Evolutionary conservation across 2,797 vertebrate species (phyloP).

Genomic region (Sebastes matsubarae): DNA sequence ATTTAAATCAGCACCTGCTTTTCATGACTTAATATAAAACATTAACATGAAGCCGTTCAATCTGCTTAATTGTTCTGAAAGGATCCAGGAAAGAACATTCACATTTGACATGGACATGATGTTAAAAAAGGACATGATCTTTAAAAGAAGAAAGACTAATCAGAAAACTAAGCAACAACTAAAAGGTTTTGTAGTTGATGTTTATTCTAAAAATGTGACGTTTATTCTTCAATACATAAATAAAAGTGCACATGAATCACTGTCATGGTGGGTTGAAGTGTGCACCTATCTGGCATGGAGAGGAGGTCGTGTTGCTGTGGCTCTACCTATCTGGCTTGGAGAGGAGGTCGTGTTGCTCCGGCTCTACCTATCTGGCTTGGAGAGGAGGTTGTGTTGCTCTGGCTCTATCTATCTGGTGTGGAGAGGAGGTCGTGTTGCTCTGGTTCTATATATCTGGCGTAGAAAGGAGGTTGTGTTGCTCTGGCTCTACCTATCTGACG

Average conservation of each 20-base stretch:
- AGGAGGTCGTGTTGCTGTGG: too few relatives aligned
- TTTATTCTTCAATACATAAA: background rate
- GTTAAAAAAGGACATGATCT: background rate
- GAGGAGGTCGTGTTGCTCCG: too few relatives aligned
- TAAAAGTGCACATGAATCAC: background rate
- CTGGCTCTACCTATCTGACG: rapidly evolving
- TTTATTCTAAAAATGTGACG: background rate
- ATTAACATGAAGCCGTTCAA: background rate
- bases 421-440: too few relatives aligned
- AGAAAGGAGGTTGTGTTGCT: too few relatives aligned
- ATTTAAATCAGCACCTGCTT: background rate
- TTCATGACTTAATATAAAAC: background rate
- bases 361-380: too few relatives aligned
- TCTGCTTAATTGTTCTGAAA: background rate
- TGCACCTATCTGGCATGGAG: rapidly evolving
- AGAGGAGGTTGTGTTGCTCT: too few relatives aligned
- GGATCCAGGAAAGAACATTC: background rate
- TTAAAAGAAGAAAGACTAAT: background rate
- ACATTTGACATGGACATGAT: background rate
- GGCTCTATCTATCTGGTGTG: rapidly evolving
- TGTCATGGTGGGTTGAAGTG: background rate
- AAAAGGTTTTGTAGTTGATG: background rate
- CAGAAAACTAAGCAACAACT: background rate
- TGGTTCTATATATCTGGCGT: too few relatives aligned
- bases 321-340: too few relatives aligned